phyloP scores from a whole-genome alignment of 2,113 vertebrate species.

The Sorex fumeus region DNA sequence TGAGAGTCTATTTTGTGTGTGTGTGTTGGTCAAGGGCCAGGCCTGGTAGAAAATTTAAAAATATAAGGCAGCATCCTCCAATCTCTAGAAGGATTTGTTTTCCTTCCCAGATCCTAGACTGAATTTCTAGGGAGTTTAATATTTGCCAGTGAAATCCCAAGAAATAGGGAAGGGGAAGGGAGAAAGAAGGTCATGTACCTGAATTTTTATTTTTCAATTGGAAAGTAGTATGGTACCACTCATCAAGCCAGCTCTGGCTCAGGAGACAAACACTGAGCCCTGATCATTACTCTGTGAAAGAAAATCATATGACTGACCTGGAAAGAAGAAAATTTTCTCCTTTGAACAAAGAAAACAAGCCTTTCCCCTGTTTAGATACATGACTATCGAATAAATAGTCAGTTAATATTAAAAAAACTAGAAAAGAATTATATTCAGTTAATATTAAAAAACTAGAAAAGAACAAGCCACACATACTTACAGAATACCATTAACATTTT shows the following conservation, averaged over 20 bases:
- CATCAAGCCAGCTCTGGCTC: conserved; percentile 56
- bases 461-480: conserved; percentile 49
- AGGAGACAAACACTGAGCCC: conserved; percentile 42
- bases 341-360: conserved; percentile 53
- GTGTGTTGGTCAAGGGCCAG: not conserved
- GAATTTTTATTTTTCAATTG: conserved; percentile 36
- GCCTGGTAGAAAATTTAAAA: conserved; percentile 15
- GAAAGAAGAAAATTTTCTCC: conserved; percentile 29
- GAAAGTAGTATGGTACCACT: not conserved
- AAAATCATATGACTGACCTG: conserved; percentile 35
- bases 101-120: not conserved
- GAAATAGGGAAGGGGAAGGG: not conserved
- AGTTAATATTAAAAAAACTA: not conserved
- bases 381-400: not conserved
- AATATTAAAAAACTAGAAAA: conserved; percentile 52
- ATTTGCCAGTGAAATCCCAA: conserved; percentile 26
- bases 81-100: not conserved
- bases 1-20: conserved; percentile 31
- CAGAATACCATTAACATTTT: conserved; percentile 49
- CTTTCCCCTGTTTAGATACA: not conserved
- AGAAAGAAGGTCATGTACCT: conserved; percentile 41
- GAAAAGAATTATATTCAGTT: not conserved
- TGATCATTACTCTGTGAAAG: conserved; percentile 44
- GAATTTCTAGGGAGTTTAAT: not conserved
- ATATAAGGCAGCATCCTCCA: not conserved